Conservation (phyloP, 1,140 invertebrate species). For the Trinorchestia longiramus region DNA sequence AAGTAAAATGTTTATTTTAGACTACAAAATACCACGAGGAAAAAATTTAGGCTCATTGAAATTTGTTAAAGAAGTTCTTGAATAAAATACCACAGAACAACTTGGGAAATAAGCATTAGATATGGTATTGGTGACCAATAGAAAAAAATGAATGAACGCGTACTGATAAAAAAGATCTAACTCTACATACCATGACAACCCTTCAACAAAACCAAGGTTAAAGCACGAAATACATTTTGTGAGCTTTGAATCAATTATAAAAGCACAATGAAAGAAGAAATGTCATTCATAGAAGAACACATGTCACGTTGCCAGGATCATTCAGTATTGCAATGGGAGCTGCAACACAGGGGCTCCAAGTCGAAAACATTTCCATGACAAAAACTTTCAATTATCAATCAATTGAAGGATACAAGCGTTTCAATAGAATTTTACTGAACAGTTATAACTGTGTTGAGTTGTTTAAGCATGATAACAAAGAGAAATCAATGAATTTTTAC, state of each 20-base stretch:
- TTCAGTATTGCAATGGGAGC: neutral
- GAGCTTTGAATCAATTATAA: neutral
- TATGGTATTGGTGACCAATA: too few species aligned
- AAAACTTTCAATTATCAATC: neutral
- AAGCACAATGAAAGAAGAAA: neutral
- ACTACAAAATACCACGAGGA: too few species aligned
- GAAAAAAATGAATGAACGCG: too few species aligned
- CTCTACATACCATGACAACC: neutral
- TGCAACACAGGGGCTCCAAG: neutral
- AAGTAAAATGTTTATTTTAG: too few species aligned
- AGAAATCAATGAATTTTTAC: neutral
- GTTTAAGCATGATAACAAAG: neutral
- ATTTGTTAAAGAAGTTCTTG: too few species aligned
- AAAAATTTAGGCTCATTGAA: too few species aligned
- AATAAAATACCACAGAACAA: too few species aligned
- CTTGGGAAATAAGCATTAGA: too few species aligned
- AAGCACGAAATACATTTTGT: neutral
- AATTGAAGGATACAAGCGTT: neutral
- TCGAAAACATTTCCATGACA: neutral
- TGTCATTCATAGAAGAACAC: neutral
- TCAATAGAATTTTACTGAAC: neutral
- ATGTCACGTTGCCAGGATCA: neutral
- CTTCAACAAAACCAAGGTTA: neutral
- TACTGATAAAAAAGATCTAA: too few species aligned
- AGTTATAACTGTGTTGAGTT: neutral